These are phyloP conservation scores for Lasioglossum zephyrum DNA, from an alignment of 2,888 invertebrate genomes.

Conservation along the genomic window DNA sequence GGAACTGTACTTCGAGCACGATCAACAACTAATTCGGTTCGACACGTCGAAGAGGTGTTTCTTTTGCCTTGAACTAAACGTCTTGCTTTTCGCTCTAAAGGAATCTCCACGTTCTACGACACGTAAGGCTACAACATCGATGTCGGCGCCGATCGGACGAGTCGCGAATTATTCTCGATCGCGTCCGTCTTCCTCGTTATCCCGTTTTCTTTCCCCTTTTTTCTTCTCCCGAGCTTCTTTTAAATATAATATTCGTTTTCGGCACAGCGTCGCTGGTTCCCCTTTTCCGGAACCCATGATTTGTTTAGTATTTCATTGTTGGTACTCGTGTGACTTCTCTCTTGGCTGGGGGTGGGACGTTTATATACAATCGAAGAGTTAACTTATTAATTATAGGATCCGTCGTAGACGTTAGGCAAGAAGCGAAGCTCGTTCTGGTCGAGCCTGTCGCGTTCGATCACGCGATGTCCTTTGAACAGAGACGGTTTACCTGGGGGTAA, in stretches of 20 bases:
- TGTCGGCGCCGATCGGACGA: slow-evolving; percentile 47
- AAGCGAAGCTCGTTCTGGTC: slow-evolving; percentile 62
- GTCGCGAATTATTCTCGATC: slow-evolving; percentile 45
- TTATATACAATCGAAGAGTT: slow-evolving; percentile 61
- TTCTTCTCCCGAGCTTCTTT: slow-evolving; percentile 1
- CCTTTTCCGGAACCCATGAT: slow-evolving; percentile 41
- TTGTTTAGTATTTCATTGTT: slow-evolving; percentile 36
- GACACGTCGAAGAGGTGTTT: slow-evolving; percentile 6
- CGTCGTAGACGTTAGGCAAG: slow-evolving; percentile 57
- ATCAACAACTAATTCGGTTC: slow-evolving; percentile 9
- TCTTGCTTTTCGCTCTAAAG: not conserved
- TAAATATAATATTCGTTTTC: slow-evolving; percentile 39
- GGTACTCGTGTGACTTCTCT: slow-evolving; percentile 55
- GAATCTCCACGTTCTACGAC: slow-evolving; percentile 5
- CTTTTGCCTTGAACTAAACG: not conserved
- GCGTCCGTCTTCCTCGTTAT: slow-evolving; percentile 20
- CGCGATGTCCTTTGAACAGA: slow-evolving; percentile 63
- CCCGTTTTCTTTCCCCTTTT: slow-evolving; percentile 2
- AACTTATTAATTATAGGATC: slow-evolving; percentile 62
- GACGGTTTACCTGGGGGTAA: slow-evolving; percentile 48
- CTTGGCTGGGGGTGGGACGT: slow-evolving; percentile 17
- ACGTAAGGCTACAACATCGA: slow-evolving; percentile 59
- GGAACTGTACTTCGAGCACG: slow-evolving; percentile 34
- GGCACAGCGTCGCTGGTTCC: slow-evolving; percentile 51
- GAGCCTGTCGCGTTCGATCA: slow-evolving; percentile 50